phyloP scores from a whole-genome alignment of 1,140 invertebrate species.

The Acromyrmex heyeri region DNA sequence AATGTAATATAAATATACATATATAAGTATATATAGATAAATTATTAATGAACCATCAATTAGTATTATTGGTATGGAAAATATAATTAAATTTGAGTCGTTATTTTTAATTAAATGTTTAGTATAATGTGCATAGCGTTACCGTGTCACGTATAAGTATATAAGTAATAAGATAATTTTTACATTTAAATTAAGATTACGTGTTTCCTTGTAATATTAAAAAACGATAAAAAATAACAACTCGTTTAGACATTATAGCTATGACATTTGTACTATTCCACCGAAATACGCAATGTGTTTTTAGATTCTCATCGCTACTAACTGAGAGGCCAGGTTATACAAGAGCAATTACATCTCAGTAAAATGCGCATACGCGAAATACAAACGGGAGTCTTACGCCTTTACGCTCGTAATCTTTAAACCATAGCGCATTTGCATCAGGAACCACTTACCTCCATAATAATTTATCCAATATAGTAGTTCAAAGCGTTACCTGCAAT shows the following conservation, averaged over 20 bases:
- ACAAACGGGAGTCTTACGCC: conserved; percentile 14
- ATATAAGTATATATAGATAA: not conserved
- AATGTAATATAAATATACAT: not conserved
- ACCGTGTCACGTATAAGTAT: not conserved
- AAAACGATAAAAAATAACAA: conserved; percentile 6
- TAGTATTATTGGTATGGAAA: not conserved
- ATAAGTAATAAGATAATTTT: not conserved
- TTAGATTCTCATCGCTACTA: conserved; percentile 9
- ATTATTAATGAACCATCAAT: not conserved
- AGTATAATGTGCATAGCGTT: not conserved
- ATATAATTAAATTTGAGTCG: not conserved
- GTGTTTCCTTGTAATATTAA: not conserved
- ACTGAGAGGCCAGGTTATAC: not conserved
- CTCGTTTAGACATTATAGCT: not conserved
- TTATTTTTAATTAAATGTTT: not conserved
- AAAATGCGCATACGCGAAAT: conserved; percentile 8
- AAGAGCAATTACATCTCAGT: not conserved
- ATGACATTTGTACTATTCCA: conserved; percentile 24
- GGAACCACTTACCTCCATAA: conserved; percentile 41
- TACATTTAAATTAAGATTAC: conserved; percentile 4
- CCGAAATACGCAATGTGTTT: conserved; percentile 1
- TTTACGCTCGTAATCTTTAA: conserved; percentile 20
- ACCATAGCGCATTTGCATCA: conserved; percentile 25
- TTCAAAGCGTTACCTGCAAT: conserved; percentile 21
- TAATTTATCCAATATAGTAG: conserved; percentile 18